A percentile compares a stretch with the other conserved stretches of the same genome.
Evolutionary conservation across 2,888 invertebrate species (phyloP).

Genomic region (Exephanes ischioxanthus): DNA sequence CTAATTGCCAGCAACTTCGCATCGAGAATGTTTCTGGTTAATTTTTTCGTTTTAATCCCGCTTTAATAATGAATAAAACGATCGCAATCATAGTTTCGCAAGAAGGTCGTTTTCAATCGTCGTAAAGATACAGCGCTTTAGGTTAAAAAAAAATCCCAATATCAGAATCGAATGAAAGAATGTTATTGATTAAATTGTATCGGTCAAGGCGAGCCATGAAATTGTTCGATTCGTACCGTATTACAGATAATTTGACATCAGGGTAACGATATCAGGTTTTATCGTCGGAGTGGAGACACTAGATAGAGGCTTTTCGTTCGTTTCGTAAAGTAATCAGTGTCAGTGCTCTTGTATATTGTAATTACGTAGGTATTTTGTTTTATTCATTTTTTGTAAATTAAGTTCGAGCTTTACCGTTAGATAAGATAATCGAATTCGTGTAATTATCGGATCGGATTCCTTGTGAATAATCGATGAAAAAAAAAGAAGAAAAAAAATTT

Average conservation of each 20-base stretch:
- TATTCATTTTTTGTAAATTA: not conserved
- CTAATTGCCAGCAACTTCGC: not conserved
- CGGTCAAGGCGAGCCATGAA: not conserved
- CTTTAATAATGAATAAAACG: not conserved
- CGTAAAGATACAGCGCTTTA: not conserved
- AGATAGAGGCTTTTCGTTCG: slow-evolving; percentile 18
- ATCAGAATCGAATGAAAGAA: not conserved
- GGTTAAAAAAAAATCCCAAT: not conserved
- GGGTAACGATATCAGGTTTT: slow-evolving; percentile 64
- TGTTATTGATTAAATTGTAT: not conserved
- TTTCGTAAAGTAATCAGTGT: not conserved
- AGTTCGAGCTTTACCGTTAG: not conserved
- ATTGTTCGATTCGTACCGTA: slow-evolving; percentile 26
- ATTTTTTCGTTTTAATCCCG: not conserved
- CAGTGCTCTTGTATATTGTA: slow-evolving; percentile 38
- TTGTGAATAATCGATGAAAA: not conserved
- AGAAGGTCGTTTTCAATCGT: not conserved
- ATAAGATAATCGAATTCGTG: not conserved
- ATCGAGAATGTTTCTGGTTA: not conserved
- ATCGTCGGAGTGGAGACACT: slow-evolving; percentile 53
- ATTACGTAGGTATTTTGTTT: not conserved
- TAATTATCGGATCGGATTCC: no score
- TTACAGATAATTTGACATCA: slow-evolving; percentile 43
- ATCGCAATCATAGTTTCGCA: not conserved
- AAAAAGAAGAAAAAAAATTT: no score